phyloP scores from a whole-genome alignment of 1,140 invertebrate species.

The Notospermus geniculatus region DNA sequence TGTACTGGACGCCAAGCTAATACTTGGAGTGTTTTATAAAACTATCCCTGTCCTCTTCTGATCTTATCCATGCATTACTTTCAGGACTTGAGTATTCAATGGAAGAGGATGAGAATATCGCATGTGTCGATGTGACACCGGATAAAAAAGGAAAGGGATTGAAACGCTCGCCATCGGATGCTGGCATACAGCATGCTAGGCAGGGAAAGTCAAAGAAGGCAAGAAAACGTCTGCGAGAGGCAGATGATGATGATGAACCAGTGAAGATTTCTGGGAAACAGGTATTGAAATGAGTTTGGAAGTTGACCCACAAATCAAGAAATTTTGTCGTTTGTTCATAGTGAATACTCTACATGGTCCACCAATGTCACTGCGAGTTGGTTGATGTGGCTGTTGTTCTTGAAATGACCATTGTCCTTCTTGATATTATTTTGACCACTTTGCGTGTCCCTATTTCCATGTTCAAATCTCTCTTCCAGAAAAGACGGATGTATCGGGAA shows the following conservation, averaged over 20 bases:
- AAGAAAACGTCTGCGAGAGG: slow-evolving; percentile 10
- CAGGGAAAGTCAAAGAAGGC: slow-evolving; percentile 18
- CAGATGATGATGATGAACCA: slow-evolving; percentile 19
- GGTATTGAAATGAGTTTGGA: slow-evolving; percentile 18
- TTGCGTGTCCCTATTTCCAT: background rate
- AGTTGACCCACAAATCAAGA: background rate
- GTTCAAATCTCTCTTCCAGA: slow-evolving; percentile 27
- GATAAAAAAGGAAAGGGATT: slow-evolving; percentile 8
- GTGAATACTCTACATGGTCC: too few relatives aligned
- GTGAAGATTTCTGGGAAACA: slow-evolving; percentile 37
- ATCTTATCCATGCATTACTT: slow-evolving; percentile 5
- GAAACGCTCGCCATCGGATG: slow-evolving; percentile 1
- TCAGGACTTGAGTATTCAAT: background rate
- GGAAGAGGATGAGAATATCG: slow-evolving; percentile 13
- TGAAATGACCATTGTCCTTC: background rate
- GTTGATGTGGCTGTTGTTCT: too few relatives aligned
- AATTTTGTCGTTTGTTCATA: background rate
- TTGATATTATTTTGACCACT: background rate
- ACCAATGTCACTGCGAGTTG: too few relatives aligned
- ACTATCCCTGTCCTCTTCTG: slow-evolving; percentile 4
- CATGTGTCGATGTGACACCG: slow-evolving; percentile 14
- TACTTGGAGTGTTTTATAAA: background rate
- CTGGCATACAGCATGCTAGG: slow-evolving; percentile 13
- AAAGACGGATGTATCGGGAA: slow-evolving; percentile 57
- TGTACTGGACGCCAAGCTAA: too few relatives aligned